phyloP scores from a whole-genome alignment of 2,888 invertebrate genomes.

The Athalia rosae region DNA sequence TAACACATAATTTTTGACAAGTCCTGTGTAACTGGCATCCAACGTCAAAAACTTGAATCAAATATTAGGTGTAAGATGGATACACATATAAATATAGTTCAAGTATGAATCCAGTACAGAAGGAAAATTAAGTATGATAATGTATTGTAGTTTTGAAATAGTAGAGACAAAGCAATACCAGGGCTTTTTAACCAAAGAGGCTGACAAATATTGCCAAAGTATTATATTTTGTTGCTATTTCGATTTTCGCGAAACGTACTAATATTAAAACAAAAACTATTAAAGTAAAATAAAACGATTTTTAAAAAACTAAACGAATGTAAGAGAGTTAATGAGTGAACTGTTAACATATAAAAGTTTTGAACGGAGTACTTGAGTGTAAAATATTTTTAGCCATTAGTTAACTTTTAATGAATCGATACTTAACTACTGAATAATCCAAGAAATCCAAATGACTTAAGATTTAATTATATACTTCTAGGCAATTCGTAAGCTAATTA shows the following conservation, averaged over 20 bases:
- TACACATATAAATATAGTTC: constrained; percentile 38
- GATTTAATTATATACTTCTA: constrained; percentile 71
- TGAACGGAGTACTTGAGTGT: constrained; percentile 63
- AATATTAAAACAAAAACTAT: constrained; percentile 47
- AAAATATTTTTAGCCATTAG: constrained; percentile 67
- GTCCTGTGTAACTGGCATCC: constrained; percentile 24
- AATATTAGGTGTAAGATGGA: constrained; percentile 41
- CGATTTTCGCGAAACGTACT: constrained; percentile 52
- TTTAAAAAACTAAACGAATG: constrained; percentile 40
- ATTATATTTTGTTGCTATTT: constrained; percentile 62
- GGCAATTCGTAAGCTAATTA: constrained; percentile 73
- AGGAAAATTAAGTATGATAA: constrained; percentile 18
- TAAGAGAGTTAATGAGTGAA: constrained; percentile 56
- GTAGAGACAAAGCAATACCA: constrained; percentile 46
- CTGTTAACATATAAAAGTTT: constrained; percentile 55
- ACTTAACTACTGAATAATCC: constrained; percentile 51
- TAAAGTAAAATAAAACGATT: constrained; percentile 50
- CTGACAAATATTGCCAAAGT: constrained; percentile 73
- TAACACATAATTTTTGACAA: constrained; percentile 7
- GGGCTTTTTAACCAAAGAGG: constrained; percentile 68
- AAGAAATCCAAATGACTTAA: constrained; percentile 65
- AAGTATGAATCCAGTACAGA: constrained; percentile 35
- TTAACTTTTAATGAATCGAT: constrained; percentile 62
- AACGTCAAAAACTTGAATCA: constrained; percentile 25
- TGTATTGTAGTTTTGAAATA: constrained; percentile 33